Percentiles rank a stretch among this genome's conserved stretches.
Evolutionary conservation across 92 coral and sea anemone genomes (phyloP).

Genomic region (Blastomussa wellsi): DNA sequence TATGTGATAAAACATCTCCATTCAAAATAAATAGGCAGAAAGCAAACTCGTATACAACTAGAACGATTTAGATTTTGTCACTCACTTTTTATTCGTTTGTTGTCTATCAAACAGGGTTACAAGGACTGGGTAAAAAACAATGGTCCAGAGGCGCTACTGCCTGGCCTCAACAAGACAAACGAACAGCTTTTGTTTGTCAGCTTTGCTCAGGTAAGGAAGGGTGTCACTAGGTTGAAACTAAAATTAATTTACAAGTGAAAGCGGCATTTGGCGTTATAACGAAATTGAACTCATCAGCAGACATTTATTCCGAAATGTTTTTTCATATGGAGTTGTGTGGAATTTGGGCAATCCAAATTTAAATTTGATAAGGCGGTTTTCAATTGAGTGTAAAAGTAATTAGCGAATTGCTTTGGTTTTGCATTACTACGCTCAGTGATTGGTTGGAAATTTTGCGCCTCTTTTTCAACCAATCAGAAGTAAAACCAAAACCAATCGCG

Average conservation of each 20-base stretch:
- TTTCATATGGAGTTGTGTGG: too few species aligned
- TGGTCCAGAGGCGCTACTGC: constrained; percentile 57
- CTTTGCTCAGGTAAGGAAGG: constrained; percentile 69
- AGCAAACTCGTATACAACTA: too few species aligned
- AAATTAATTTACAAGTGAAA: background rate
- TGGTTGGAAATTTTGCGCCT: too few species aligned
- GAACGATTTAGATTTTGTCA: background rate
- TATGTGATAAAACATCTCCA: too few species aligned
- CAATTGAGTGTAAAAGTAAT: too few species aligned
- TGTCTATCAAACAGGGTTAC: constrained; percentile 56
- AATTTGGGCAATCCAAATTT: background rate
- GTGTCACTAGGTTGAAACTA: background rate
- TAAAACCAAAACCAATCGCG: too few species aligned
- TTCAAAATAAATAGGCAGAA: too few species aligned
- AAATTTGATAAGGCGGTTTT: background rate
- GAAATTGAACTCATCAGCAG: background rate
- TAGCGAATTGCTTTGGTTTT: too few species aligned
- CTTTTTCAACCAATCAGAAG: too few species aligned
- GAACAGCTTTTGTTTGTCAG: constrained; percentile 74
- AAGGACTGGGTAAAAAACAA: constrained; percentile 71
- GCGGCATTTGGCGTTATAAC: background rate
- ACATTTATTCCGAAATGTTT: background rate
- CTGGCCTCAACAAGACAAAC: constrained; percentile 65
- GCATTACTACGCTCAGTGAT: too few species aligned
- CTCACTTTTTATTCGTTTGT: background rate